phyloP scores from a whole-genome alignment of 1,140 invertebrate genomes.

The Agraylea sexmaculata region DNA sequence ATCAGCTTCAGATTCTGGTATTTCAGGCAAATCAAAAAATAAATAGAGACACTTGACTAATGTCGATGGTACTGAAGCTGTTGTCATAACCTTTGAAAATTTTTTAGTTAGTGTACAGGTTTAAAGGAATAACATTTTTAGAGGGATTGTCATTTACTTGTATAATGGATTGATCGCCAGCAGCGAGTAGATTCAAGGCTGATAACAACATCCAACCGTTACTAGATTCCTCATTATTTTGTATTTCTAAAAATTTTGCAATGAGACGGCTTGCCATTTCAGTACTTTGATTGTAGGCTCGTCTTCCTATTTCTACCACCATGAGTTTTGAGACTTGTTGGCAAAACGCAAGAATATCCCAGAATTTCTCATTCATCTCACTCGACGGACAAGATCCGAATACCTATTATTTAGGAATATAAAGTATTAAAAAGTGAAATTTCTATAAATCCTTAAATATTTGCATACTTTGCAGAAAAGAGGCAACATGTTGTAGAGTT shows the following conservation, averaged over 20 bases:
- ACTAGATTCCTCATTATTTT: constrained; percentile 81
- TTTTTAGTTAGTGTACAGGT: constrained; percentile 2
- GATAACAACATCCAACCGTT: constrained; percentile 95
- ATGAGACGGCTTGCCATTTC: constrained; percentile 92
- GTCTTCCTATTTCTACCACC: constrained; percentile 85
- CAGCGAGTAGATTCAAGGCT: constrained; percentile 80
- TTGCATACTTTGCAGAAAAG: constrained; percentile 86
- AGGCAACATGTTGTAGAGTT: constrained; percentile 95
- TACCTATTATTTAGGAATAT: constrained; percentile 48
- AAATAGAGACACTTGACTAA: constrained; percentile 97
- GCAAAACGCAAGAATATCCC: constrained; percentile 85
- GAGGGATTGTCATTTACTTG: constrained; percentile 21
- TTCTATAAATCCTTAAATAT: background rate
- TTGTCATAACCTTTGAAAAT: constrained; percentile 76
- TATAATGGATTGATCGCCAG: constrained; percentile 66
- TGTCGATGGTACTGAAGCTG: constrained; percentile 89
- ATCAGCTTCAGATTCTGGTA: constrained; percentile 69
- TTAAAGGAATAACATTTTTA: constrained; percentile 6
- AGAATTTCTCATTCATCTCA: constrained; percentile 93
- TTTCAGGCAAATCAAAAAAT: constrained; percentile 93
- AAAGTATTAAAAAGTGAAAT: background rate
- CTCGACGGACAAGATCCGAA: constrained; percentile 80
- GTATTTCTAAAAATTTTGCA: constrained; percentile 89
- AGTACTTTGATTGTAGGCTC: constrained; percentile 91
- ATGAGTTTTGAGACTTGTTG: constrained; percentile 90